Evolutionary conservation across 2,797 vertebrate genomes (phyloP), one percentile per base, ranked within the genome.

Genomic region (Perodicticus potto): DNA sequence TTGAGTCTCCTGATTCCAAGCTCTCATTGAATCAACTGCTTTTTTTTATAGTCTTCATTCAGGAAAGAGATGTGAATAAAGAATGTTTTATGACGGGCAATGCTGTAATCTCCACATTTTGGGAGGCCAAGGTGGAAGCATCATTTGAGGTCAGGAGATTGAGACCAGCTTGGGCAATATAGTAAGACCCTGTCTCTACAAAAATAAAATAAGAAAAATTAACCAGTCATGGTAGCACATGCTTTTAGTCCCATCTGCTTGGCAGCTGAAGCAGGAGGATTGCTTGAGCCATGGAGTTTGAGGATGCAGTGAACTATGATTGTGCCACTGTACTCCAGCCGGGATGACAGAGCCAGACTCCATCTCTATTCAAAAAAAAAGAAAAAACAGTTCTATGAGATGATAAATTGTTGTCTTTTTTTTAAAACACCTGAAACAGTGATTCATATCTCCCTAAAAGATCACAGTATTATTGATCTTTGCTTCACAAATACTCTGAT

Each of bases 371-470:
- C 17, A 67, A n/a, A 67, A 67, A 67, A 67, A 67, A 65, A 65
- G 12, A 63, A 80, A 40, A 89, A 67, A 94, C 10, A 72, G 11
- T 61, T 45, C 10, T 77, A 17, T 82, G 72, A 88, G 7, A 89
- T 84, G 32, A 92, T 49, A 73, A 85, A 65, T 43, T 80, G 2
- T 72, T 69, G 7, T 25, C 11, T 53, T 3, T 67, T 32, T 94
- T 89, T 78, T 27, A 2, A 8, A 91, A 83, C 34, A 93, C 14
- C 27, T 43, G 82, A 43, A 63, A 87, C 32, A 73, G 4, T 94
- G 49, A 86, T 92, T 95, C 65, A 0, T 88, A 19, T 88, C 65
- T 97, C n/a, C 45, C 55, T 92, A 89, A 84, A 93, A 92, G 34
- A 77, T 93, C 11, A 89, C 25, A 67, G 7, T 85, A 81, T 95